Conservation (phyloP, 2,113 vertebrate species). For the Tylochromis polylepis region DNA sequence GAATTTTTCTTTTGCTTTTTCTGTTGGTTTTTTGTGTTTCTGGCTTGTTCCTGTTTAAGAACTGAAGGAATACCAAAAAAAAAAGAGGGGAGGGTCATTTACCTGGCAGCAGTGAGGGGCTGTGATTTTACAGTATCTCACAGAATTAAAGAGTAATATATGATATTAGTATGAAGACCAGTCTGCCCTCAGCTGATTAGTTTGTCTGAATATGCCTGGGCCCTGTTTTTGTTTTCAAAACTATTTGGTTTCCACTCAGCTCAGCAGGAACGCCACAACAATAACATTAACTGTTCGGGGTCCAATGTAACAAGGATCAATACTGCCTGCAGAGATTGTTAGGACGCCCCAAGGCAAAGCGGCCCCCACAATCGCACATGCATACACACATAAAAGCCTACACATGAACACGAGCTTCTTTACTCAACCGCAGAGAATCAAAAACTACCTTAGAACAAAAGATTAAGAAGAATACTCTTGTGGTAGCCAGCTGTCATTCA, state of each 20-base stretch:
- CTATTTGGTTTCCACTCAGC: not conserved
- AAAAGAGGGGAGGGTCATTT: not conserved
- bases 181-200: not conserved
- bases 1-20: not conserved
- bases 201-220: not conserved
- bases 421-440: not conserved
- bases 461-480: slow-evolving; percentile 5
- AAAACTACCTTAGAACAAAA: slow-evolving; percentile 14
- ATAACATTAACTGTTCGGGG: slow-evolving; percentile 1
- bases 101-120: not conserved
- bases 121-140: not conserved
- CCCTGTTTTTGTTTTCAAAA: not conserved
- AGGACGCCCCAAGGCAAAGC: slow-evolving; percentile 16
- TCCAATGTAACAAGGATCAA: slow-evolving; percentile 18
- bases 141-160: not conserved
- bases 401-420: not conserved
- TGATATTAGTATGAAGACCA: not conserved
- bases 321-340: not conserved
- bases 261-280: not conserved
- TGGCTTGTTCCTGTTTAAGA: not conserved
- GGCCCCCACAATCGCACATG: not conserved
- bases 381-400: not conserved
- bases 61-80: not conserved
- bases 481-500: slow-evolving; percentile 85
- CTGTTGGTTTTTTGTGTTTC: not conserved